Base-by-base conservation (phyloP, 2,888 invertebrate genomes). In the Bellardia bayeri region DNA sequence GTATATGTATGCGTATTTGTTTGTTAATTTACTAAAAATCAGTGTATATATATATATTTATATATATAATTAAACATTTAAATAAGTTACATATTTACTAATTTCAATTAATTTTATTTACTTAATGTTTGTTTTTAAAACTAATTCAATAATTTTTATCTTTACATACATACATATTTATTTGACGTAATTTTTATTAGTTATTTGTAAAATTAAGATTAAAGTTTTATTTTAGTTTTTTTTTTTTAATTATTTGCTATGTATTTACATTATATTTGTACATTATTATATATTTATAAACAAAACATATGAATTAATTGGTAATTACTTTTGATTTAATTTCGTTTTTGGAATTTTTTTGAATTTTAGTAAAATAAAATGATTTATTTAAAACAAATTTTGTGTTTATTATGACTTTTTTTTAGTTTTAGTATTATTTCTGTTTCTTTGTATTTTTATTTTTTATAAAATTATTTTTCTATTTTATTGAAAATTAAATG, bases 321-420 rank as follows among this genome's bases (percentile, higher is more conserved):
- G 7, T 68, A 33, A 45, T 45, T 51, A 69, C 23, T 49, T 74
- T 82, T 33, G 45, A 58, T 68, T 58, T 66, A 63, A 42, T 68
- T 64, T 54, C n/a, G 51, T 81, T 82, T 63, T 63, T 63, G 42
- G 37, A 71, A 63, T 49, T 42, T 82, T 76, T 75, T 78, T 72
- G 69, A 78, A 75, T 58, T 68, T 61, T 76, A 64, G 56, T 30
- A 75, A 81, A 82, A 85, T 82, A 82, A 86, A 82, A 74, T 16
- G 74, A 86, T 74, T 82, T 79, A 76, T 79, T 68, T 75, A n/a
- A 64, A 66, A 76, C n/a, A 64, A 56, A 14, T 68, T 49, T 49
- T 49, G 49, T 49, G 4, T 30, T 11, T 30, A 33, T 33, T 33
- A 9, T 69, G 40, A 56, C 9, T 13, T 11, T 13, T 33, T 7